phyloP scores from a whole-genome alignment of 1,140 invertebrate genomes.

The Pseudomyrmex pallidus region DNA sequence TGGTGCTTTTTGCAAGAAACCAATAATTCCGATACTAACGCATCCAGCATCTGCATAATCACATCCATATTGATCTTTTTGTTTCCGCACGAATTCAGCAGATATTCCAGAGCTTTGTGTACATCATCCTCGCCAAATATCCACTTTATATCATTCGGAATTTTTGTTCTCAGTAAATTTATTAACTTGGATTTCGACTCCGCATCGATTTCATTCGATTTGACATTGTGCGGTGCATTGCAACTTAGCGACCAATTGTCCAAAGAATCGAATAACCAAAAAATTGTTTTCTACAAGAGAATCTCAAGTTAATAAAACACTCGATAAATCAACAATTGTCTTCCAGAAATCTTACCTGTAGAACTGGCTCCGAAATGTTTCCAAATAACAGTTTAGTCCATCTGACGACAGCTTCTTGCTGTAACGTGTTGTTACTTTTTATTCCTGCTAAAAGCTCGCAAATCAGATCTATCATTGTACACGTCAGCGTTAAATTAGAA shows the following conservation, averaged over 20 bases:
- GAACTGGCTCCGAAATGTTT: slow-evolving; percentile 77
- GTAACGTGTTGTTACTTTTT: slow-evolving; percentile 78
- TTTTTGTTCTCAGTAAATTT: slow-evolving; percentile 57
- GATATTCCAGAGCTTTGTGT: slow-evolving; percentile 68
- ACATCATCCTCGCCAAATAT: slow-evolving; percentile 74
- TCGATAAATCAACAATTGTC: slow-evolving; percentile 25
- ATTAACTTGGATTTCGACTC: slow-evolving; percentile 64
- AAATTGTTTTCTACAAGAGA: slow-evolving; percentile 67
- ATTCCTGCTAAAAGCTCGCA: slow-evolving; percentile 80
- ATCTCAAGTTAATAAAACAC: slow-evolving; percentile 35
- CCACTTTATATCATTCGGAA: slow-evolving; percentile 68
- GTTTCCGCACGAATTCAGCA: slow-evolving; percentile 71
- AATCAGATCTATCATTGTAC: slow-evolving; percentile 78
- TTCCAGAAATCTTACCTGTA: slow-evolving; percentile 72
- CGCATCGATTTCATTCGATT: slow-evolving; percentile 39
- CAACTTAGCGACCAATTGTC: slow-evolving; percentile 51
- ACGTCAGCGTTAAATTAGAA: slow-evolving; percentile 78
- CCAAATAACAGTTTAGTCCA: slow-evolving; percentile 81
- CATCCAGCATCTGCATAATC: slow-evolving; percentile 76
- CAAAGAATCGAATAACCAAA: slow-evolving; percentile 61
- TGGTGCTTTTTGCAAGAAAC: slow-evolving; percentile 68
- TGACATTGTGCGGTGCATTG: slow-evolving; percentile 49
- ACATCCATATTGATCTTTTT: slow-evolving; percentile 77
- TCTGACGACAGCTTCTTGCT: slow-evolving; percentile 80
- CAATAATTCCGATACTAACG: slow-evolving; percentile 76